phyloP scores from a whole-genome alignment of 1,140 invertebrate genomes.

The Papilio aristodemus region DNA sequence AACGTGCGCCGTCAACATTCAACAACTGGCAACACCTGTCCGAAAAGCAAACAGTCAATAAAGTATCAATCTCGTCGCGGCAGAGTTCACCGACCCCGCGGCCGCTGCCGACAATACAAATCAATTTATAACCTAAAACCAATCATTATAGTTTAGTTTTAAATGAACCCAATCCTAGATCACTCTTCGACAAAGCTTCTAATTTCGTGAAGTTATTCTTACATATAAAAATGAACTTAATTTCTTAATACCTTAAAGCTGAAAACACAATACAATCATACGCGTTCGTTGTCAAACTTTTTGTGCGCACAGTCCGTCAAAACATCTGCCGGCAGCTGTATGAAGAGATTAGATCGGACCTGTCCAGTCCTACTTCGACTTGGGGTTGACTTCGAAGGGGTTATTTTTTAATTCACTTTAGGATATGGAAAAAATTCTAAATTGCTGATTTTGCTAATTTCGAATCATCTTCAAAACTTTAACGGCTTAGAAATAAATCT shows the following conservation, averaged over 20 bases:
- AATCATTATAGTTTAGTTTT: constrained; percentile 12
- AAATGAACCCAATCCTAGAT: constrained; percentile 26
- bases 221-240: constrained; percentile 9
- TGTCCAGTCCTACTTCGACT: constrained; percentile 58
- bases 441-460: neutral
- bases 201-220: neutral
- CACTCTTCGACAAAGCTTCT: constrained; percentile 8
- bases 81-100: constrained; percentile 48
- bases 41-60: constrained; percentile 48
- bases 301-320: constrained; percentile 46
- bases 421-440: constrained; percentile 4
- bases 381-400: constrained; percentile 55
- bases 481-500: too few relatives aligned
- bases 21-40: constrained; percentile 45
- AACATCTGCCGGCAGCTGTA: constrained; percentile 67
- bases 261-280: neutral
- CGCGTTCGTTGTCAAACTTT: constrained; percentile 17
- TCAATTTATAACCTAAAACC: constrained; percentile 23
- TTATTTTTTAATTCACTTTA: constrained; percentile 45
- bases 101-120: constrained; percentile 29
- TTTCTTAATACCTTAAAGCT: neutral
- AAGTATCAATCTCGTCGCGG: constrained; percentile 42
- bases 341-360: constrained; percentile 61
- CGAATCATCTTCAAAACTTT: neutral
- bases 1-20: constrained; percentile 34